phyloP scores from a whole-genome alignment of 2,113 vertebrate species.

The Rhipidura dahli region DNA sequence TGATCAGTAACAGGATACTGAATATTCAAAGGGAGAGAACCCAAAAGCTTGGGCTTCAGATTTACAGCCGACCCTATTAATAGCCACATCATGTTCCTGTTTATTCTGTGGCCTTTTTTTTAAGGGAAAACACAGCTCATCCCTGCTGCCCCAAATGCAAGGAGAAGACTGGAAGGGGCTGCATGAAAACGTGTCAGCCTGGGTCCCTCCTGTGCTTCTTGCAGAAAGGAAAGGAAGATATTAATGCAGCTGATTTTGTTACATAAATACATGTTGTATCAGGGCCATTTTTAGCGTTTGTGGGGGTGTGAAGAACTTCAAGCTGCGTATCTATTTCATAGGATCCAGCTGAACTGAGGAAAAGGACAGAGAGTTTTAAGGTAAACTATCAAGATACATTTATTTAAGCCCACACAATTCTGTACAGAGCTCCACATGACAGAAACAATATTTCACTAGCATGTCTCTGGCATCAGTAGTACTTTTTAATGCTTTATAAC shows the following conservation, averaged over 20 bases:
- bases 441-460: slow-evolving; percentile 2
- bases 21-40: background rate
- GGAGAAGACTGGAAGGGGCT: slow-evolving; percentile 16
- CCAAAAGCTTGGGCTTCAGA: background rate
- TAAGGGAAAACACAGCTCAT: background rate
- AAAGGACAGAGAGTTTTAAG: slow-evolving; percentile 67
- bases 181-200: slow-evolving; percentile 47
- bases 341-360: slow-evolving; percentile 60
- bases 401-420: slow-evolving; percentile 48
- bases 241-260: slow-evolving; percentile 70
- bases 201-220: slow-evolving; percentile 41
- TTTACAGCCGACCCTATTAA: background rate
- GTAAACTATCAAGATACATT: slow-evolving; percentile 63
- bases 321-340: slow-evolving; percentile 68
- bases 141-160: background rate
- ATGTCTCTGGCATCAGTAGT: slow-evolving; percentile 14
- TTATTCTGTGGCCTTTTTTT: background rate
- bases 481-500: slow-evolving; percentile 16
- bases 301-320: slow-evolving; percentile 70
- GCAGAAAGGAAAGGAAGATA: slow-evolving; percentile 54
- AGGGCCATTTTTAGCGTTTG: slow-evolving; percentile 71
- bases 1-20: background rate
- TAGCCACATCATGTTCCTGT: background rate
- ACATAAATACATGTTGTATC: slow-evolving; percentile 73
- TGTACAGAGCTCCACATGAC: background rate